Base-by-base conservation (phyloP, 2,113 vertebrate species). In the Protomyctophum bolini region DNA sequence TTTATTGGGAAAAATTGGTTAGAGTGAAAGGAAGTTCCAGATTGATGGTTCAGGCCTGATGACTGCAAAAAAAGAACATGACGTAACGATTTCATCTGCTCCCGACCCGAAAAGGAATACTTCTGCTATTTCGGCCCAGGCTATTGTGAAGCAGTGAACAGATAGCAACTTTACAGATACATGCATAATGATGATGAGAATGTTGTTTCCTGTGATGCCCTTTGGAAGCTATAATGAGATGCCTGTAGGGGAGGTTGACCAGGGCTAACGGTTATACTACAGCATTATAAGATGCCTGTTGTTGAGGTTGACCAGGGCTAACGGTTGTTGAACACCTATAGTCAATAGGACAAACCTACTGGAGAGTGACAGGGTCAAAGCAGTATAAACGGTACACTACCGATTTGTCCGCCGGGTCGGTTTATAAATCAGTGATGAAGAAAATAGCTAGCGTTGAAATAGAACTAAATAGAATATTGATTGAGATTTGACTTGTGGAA, bases 121-220 rank as follows among this genome's bases (percentile, higher is more conserved):
- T n/a, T n/a, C n/a, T n/a, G n/a, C n/a, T n/a, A n/a, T n/a, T n/a
- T n/a, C n/a, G n/a, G n/a, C n/a, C n/a, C n/a, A n/a, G n/a, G n/a
- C n/a, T n/a, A 33, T 33, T 33, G 33, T 33, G 33, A 33, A 33
- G 33, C 33, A 33, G 33, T 33, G 33, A 33, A 33, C 4, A 33
- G 33, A 33, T 4, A 2, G 33, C 33, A 2, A 33, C 33, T 33
- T 33, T 33, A 70, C 48, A 47, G 10, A 28, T 10, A 33, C 10
- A 54, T 29, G 46, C n/a, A 73, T 62, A 15, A 63, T 12, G 50
- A 41, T 54, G 21, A 52, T 41, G n/a, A 61, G 54, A 15, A 58
- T 4, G 21, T 86, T 72, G 77, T 88, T 85, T 83, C 80, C 77
- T 90, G 81, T 81, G 70, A 87, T 81, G 67, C 73, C 67, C 78